phyloP scores from a whole-genome alignment of 1,140 invertebrate genomes.

The Bombus polaris region DNA sequence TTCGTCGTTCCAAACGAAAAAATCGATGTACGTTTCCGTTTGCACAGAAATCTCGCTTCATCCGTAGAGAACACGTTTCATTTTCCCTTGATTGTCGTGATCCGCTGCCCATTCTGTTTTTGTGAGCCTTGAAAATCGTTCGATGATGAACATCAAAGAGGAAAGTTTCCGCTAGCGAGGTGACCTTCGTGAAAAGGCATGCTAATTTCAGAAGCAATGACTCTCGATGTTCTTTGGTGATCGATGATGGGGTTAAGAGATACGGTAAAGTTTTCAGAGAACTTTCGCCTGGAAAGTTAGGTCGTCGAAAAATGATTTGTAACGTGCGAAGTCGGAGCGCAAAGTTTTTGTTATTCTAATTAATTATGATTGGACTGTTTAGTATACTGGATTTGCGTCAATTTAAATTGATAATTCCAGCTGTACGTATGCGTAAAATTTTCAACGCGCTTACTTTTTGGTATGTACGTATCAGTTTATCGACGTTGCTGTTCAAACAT shows the following conservation, averaged over 20 bases:
- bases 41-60: background rate
- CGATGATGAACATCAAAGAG: background rate
- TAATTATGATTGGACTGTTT: too few relatives aligned
- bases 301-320: background rate
- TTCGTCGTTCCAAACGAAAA: background rate
- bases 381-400: background rate
- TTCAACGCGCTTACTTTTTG: background rate
- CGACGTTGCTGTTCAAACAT: background rate
- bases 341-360: too few relatives aligned
- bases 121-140: background rate
- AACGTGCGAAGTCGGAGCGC: background rate
- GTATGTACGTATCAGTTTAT: background rate
- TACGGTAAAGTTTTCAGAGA: background rate
- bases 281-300: background rate
- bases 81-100: background rate
- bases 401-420: background rate
- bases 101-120: background rate
- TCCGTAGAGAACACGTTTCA: background rate
- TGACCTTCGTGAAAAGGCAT: too few relatives aligned
- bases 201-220: background rate
- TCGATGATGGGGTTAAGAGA: too few relatives aligned
- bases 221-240: background rate
- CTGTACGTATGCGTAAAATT: background rate
- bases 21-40: constrained; percentile 14
- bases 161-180: background rate